phyloP scores from a whole-genome alignment of 92 coral and sea anemone genomes.

The Porites evermanni region DNA sequence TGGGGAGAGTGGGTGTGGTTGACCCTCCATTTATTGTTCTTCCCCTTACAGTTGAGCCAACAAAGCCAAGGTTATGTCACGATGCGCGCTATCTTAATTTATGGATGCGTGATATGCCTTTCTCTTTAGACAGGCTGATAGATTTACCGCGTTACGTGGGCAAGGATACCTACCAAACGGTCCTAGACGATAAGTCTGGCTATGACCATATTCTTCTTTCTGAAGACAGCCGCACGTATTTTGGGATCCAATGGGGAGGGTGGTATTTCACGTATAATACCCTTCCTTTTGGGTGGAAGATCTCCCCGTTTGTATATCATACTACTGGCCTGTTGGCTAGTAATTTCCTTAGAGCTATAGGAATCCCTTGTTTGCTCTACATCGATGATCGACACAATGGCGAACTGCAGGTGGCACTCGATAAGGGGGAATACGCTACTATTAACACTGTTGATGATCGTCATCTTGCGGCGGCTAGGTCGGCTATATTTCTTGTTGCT shows the following conservation, averaged over 20 bases:
- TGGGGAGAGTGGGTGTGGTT: slow-evolving; percentile 41
- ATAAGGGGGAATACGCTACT: neutral
- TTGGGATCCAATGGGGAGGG: slow-evolving; percentile 30
- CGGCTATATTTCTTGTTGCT: neutral
- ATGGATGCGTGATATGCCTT: slow-evolving; percentile 40
- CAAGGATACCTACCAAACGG: neutral
- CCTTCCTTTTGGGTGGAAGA: slow-evolving; percentile 48
- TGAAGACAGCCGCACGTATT: too few relatives aligned
- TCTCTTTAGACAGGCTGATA: slow-evolving; percentile 16
- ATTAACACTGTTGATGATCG: neutral
- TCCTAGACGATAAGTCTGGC: neutral
- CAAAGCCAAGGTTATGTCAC: slow-evolving; percentile 46
- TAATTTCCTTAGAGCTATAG: too few relatives aligned
- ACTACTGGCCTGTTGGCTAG: too few relatives aligned
- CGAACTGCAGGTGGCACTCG: slow-evolving; percentile 3
- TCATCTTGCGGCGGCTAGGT: too few relatives aligned
- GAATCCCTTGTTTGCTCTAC: too few relatives aligned
- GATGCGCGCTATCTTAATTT: slow-evolving; percentile 19
- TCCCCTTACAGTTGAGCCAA: slow-evolving; percentile 57
- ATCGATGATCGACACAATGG: too few relatives aligned
- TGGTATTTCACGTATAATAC: slow-evolving; percentile 38
- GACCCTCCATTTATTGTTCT: slow-evolving; percentile 46
- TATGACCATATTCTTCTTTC: neutral
- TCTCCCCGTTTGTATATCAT: neutral
- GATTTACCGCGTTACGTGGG: slow-evolving; percentile 45